Base-by-base conservation (phyloP, 2,888 invertebrate species). In the Sphaeridia pumilis region DNA sequence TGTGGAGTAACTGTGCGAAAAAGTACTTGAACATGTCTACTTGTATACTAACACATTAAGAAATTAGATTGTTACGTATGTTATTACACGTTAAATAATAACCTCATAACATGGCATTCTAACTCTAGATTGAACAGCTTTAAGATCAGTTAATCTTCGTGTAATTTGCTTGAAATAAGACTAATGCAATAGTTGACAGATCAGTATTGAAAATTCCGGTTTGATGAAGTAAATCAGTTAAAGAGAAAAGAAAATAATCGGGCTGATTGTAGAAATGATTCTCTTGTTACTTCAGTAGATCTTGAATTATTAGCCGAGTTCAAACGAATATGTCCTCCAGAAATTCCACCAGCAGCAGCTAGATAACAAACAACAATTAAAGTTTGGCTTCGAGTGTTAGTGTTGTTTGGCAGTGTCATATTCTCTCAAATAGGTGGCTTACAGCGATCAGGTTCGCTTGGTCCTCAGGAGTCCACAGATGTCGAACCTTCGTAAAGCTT, bases 201-300 rank as follows among this genome's bases (percentile, higher is more conserved):
- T 94, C 93, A 68, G 81, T 84, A 75, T 87, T 93, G 26, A 87
- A 81, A 67, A 94, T 82, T 67, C 92, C 92, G 58, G 86, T 81
- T 67, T 89, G 87, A 73, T 90, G 86, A 20, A 88, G 77, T 65
- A 87, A 78, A 64, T 92, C 90, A 62, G 87, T 87, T 46, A 98
- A 74, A 60, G 89, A 84, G 74, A 87, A 98, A 43, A 98, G 75
- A 66, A 98, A 94, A 68, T 97, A 90, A 88, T 73, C 97, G 97
- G 24, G 95, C 92, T 10, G 94, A 93, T 70, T 92, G 87, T 58
- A 98, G 78, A 71, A 98, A 87, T 73, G 97, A 93, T 73, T 97
- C 97, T 78, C 93, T 95, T 28, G 93, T 90, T 45, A 97, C 83
- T 71, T 89, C 87, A 61, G 83, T 78, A 22, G 78, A 79, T 60